Evolutionary conservation across 2,113 vertebrate species (phyloP).

Genomic region (Triplophysa siluroides): DNA sequence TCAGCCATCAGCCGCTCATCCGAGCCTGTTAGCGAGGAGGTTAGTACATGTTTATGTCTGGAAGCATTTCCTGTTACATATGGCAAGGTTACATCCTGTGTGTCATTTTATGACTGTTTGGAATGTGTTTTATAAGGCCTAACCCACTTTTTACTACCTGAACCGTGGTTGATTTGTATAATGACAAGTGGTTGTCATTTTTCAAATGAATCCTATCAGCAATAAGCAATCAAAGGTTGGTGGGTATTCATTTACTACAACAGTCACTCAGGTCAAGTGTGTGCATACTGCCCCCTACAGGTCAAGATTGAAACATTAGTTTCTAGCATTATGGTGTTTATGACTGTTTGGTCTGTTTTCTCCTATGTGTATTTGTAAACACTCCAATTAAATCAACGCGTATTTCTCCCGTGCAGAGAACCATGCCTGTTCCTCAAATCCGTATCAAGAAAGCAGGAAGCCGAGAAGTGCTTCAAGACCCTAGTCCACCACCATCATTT

Average conservation of each 20-base stretch:
- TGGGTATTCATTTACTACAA: background rate
- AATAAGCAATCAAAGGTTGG: background rate
- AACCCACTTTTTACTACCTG: too few species aligned
- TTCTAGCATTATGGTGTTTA: too few species aligned
- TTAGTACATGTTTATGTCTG: slow-evolving; percentile 51
- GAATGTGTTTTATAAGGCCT: background rate
- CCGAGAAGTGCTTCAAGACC: slow-evolving; percentile 86
- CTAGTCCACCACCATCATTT: slow-evolving; percentile 92
- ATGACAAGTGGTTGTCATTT: background rate
- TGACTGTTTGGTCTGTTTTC: too few species aligned
- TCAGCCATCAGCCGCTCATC: slow-evolving; percentile 91
- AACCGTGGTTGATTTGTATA: too few species aligned
- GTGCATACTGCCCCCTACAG: slow-evolving; percentile 9
- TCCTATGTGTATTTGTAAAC: background rate
- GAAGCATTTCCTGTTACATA: background rate
- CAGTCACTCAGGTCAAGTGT: background rate
- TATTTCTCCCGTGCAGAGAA: slow-evolving; percentile 67
- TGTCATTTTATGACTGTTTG: background rate
- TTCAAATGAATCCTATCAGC: background rate
- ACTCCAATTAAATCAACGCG: too few species aligned
- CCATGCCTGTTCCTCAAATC: slow-evolving; percentile 78
- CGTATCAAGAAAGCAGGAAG: slow-evolving; percentile 84
- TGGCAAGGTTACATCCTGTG: background rate
- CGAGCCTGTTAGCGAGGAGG: slow-evolving; percentile 90
- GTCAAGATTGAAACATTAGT: background rate